Evolutionary conservation across 2,797 vertebrate genomes (phyloP).

Genomic region (Meda fulgida): DNA sequence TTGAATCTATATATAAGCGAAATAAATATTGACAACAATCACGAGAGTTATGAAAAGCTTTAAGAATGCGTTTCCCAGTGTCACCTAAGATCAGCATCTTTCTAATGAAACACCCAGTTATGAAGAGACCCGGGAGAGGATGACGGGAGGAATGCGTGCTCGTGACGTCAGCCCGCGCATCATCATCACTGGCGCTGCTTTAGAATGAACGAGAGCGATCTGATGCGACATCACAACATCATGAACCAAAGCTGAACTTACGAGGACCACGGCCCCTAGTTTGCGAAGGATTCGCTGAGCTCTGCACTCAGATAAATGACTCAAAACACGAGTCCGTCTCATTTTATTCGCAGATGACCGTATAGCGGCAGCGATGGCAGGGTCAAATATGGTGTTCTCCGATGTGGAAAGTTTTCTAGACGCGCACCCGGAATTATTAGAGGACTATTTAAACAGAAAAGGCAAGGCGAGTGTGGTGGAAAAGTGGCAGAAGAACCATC

Average conservation of each 20-base stretch:
- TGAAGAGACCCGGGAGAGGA: background rate
- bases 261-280: background rate
- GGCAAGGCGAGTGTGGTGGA: conserved; percentile 90
- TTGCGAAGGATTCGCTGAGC: conserved; percentile 26
- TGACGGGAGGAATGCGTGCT: background rate
- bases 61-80: background rate
- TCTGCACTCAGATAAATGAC: conserved; percentile 69
- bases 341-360: conserved; percentile 61
- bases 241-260: background rate
- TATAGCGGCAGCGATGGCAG: conserved; percentile 77
- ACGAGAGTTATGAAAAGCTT: background rate
- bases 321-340: conserved; percentile 56
- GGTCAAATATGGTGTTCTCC: conserved; percentile 86
- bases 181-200: conserved; percentile 44
- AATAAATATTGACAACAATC: background rate
- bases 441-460: conserved; percentile 90
- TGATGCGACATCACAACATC: conserved; percentile 38
- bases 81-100: background rate
- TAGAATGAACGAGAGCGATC: conserved; percentile 34
- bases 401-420: conserved; percentile 98
- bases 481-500: conserved; percentile 90
- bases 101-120: background rate
- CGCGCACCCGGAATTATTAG: conserved; percentile 89
- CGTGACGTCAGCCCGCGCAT: conserved; percentile 42
- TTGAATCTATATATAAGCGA: background rate